Conservation (phyloP, 2,797 vertebrate species). For the Simalia tracyae region DNA sequence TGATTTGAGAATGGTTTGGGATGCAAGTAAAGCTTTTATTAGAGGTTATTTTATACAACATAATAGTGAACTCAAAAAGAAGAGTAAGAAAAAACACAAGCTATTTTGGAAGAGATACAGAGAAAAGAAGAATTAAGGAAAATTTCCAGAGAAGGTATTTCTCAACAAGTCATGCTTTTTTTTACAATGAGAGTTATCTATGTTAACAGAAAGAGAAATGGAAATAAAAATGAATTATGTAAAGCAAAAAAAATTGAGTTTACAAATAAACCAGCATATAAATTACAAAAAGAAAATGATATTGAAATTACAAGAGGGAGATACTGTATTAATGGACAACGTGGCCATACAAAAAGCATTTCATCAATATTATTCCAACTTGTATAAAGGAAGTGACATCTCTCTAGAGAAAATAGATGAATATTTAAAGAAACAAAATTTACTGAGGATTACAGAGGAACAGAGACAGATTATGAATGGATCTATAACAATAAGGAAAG, state of each 20-base stretch:
- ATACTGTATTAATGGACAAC: neutral
- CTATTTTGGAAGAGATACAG: neutral
- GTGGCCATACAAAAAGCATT: neutral
- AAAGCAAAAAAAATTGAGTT: neutral
- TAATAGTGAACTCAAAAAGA: too few species aligned
- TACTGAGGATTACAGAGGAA: too few species aligned
- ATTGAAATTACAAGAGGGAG: neutral
- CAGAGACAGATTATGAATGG: too few species aligned
- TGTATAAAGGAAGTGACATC: neutral
- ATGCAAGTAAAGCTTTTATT: too few species aligned
- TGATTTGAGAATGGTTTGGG: neutral
- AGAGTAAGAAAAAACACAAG: too few species aligned
- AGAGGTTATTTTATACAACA: too few species aligned
- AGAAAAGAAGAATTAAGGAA: neutral
- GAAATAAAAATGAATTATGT: neutral
- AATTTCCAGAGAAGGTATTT: neutral
- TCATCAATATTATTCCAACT: neutral
- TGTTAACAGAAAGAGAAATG: neutral
- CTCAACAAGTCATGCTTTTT: neutral
- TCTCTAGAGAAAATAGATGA: neutral
- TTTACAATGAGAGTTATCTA: neutral
- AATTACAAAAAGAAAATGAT: neutral
- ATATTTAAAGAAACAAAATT: neutral
- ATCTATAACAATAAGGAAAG: too few species aligned
- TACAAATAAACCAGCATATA: neutral